These are phyloP conservation scores for Polyommatus iphigenia DNA, from an alignment of 2,888 invertebrate genomes.

Conservation along the genomic window DNA sequence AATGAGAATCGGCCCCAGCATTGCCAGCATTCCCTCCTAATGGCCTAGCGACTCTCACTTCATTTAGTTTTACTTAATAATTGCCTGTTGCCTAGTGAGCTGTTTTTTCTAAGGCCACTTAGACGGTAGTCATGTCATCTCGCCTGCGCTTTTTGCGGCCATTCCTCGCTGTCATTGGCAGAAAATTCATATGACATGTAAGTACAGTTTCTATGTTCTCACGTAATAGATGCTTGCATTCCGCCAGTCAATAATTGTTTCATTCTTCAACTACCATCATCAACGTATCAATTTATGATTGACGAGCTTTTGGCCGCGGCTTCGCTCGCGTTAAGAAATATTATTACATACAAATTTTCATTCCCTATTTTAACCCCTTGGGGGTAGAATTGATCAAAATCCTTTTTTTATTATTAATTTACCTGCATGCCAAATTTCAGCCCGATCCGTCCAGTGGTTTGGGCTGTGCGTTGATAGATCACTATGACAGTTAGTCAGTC, in stretches of 20 bases:
- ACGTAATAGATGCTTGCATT: conserved; percentile 13
- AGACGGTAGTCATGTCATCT: conserved; percentile 12
- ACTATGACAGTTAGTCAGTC: too few relatives aligned
- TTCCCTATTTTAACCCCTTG: too few relatives aligned
- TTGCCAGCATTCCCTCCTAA: background rate
- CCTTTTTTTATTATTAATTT: too few relatives aligned
- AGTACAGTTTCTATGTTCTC: conserved; percentile 28
- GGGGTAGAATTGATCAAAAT: too few relatives aligned
- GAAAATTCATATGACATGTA: conserved; percentile 23
- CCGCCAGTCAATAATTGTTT: conserved; percentile 16
- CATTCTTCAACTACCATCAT: background rate
- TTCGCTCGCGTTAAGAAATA: too few relatives aligned
- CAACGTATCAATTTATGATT: background rate
- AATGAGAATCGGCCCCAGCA: background rate
- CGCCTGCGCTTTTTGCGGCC: conserved; percentile 14
- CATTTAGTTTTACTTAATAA: conserved; percentile 28
- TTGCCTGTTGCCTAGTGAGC: conserved; percentile 18
- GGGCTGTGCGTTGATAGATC: too few relatives aligned
- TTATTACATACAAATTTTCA: too few relatives aligned
- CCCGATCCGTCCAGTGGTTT: too few relatives aligned
- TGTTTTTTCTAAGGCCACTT: conserved; percentile 22
- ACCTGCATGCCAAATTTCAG: too few relatives aligned
- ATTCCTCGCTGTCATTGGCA: conserved; percentile 28
- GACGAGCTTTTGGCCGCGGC: too few relatives aligned
- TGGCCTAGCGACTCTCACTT: conserved; percentile 28